Evolutionary conservation across 2,888 invertebrate species (phyloP).

Genomic region (Noctua janthe): DNA sequence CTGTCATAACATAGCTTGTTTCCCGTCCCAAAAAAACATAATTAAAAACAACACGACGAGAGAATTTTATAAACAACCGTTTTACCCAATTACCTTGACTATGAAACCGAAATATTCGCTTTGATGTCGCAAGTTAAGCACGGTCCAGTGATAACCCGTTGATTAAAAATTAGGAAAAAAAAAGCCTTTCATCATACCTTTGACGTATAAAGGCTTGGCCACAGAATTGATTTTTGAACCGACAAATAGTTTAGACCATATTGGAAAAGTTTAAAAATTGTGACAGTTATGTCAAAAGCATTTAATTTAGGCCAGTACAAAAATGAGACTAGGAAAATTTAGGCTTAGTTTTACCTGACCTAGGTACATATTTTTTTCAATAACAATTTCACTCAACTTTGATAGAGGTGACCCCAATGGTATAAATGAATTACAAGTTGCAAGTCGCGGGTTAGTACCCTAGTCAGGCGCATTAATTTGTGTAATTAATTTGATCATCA

Average conservation of each 20-base stretch:
- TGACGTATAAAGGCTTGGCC: constrained; percentile 38
- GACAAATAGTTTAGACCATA: constrained; percentile 28
- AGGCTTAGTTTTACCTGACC: not conserved
- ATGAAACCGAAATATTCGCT: constrained; percentile 61
- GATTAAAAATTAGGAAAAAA: constrained; percentile 59
- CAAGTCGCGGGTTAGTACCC: not conserved
- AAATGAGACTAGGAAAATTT: not conserved
- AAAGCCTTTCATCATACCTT: constrained; percentile 40
- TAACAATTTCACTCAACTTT: not conserved
- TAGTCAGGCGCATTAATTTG: not conserved
- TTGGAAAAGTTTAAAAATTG: constrained; percentile 12
- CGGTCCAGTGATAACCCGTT: constrained; percentile 54
- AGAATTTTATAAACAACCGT: constrained; percentile 54
- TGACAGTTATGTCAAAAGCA: constrained; percentile 27
- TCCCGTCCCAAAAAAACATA: constrained; percentile 41
- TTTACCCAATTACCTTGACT: constrained; percentile 55
- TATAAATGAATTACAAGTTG: not conserved
- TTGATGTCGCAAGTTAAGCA: constrained; percentile 62
- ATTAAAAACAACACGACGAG: constrained; percentile 57
- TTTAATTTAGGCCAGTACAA: not conserved
- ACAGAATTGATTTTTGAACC: constrained; percentile 33
- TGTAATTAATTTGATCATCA: not conserved
- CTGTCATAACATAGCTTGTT: constrained; percentile 33
- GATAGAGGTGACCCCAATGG: not conserved
- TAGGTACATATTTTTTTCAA: not conserved